phyloP scores from a whole-genome alignment of 2,797 vertebrate genomes.

The Anguilla anguilla region DNA sequence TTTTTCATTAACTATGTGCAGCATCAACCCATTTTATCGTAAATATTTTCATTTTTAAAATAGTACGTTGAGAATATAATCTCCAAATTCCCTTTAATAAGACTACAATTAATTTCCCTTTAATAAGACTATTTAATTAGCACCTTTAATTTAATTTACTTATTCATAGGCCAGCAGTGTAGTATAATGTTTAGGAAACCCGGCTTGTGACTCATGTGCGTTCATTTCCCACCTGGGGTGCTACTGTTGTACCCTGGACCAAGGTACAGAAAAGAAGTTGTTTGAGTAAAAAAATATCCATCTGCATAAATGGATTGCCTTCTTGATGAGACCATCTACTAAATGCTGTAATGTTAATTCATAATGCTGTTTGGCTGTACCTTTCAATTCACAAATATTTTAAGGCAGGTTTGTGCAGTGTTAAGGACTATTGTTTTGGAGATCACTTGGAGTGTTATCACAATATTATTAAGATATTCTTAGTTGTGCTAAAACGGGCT shows the following conservation, averaged over 20 bases:
- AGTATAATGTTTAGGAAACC: not conserved
- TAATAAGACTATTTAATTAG: not conserved
- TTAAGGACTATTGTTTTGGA: no score
- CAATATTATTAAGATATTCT: not conserved
- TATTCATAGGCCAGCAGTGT: not conserved
- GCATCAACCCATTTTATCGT: not conserved
- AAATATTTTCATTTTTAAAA: constrained; percentile 7
- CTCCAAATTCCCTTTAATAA: not conserved
- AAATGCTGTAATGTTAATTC: no score
- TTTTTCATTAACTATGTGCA: not conserved
- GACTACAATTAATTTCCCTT: not conserved
- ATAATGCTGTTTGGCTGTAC: no score
- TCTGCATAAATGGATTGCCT: no score
- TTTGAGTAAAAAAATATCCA: no score
- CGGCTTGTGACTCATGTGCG: not conserved
- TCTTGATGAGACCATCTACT: no score
- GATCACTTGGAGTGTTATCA: not conserved
- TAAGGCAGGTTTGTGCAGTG: no score
- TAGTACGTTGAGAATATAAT: not conserved
- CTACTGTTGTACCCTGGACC: no score
- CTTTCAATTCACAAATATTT: no score
- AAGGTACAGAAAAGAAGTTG: no score
- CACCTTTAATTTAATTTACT: not conserved
- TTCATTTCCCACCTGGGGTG: not conserved
- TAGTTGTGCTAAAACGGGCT: not conserved